Conservation (phyloP, 2,888 invertebrate species). For the Drosophila pegasa region DNA sequence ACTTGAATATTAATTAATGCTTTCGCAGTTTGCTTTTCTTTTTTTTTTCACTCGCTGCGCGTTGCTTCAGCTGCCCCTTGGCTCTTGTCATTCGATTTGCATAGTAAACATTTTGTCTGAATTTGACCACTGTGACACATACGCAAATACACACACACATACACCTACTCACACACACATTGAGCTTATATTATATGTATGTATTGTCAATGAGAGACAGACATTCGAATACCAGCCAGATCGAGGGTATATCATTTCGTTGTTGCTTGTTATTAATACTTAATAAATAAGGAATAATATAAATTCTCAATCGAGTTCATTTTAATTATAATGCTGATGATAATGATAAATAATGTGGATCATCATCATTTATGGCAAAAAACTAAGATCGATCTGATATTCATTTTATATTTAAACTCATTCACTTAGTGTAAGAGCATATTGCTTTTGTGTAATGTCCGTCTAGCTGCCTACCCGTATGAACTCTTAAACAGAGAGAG, state of each 20-base stretch:
- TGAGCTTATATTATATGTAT: background rate
- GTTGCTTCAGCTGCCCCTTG: constrained; percentile 50
- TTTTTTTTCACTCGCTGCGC: constrained; percentile 12
- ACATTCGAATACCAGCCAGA: background rate
- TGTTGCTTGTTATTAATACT: background rate
- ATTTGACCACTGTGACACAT: constrained; percentile 46
- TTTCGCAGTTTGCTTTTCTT: constrained; percentile 43
- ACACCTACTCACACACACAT: background rate
- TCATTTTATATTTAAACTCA: too few species aligned
- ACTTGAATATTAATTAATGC: constrained; percentile 78
- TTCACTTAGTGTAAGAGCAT: too few species aligned
- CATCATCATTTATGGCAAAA: too few species aligned
- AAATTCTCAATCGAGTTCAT: too few species aligned
- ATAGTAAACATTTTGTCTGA: constrained; percentile 56
- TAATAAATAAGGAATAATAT: background rate
- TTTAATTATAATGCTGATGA: too few species aligned
- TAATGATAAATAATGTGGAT: too few species aligned
- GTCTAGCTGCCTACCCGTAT: too few species aligned
- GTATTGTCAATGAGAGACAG: background rate
- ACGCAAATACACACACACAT: constrained; percentile 6
- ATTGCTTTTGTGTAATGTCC: too few species aligned
- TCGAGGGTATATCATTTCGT: background rate
- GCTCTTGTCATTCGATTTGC: constrained; percentile 71
- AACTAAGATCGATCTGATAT: too few species aligned
- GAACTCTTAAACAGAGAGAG: too few species aligned